These are phyloP conservation scores for Limonius californicus DNA, from an alignment of 1,140 invertebrate genomes.

Conservation along the genomic window DNA sequence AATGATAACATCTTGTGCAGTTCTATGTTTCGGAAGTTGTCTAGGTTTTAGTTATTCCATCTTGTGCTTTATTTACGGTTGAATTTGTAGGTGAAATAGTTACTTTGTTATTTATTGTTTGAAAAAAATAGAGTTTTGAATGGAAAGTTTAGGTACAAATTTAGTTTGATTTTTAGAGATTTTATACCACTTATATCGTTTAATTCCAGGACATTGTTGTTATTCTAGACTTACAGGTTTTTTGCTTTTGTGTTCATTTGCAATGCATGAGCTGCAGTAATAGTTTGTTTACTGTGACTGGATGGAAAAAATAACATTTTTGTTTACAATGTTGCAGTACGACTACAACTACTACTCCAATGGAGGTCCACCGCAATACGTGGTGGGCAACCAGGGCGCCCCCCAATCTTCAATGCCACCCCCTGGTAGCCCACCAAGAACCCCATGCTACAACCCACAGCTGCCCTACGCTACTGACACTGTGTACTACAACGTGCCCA, in stretches of 20 bases:
- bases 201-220: too few relatives aligned
- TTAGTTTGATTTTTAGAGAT: too few relatives aligned
- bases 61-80: too few relatives aligned
- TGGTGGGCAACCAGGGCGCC: constrained; percentile 32
- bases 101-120: too few relatives aligned
- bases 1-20: too few relatives aligned
- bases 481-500: constrained; percentile 39
- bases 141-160: too few relatives aligned
- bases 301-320: not conserved
- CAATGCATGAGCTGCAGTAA: not conserved
- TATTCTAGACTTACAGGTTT: too few relatives aligned
- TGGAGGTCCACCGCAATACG: constrained; percentile 35
- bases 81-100: too few relatives aligned
- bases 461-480: constrained; percentile 26
- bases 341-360: constrained; percentile 42
- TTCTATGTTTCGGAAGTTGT: too few relatives aligned
- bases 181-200: too few relatives aligned
- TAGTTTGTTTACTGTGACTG: not conserved
- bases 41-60: too few relatives aligned
- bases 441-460: constrained; percentile 32
- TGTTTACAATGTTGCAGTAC: constrained; percentile 31
- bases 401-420: constrained; percentile 28
- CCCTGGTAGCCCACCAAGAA: constrained; percentile 34
- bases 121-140: too few relatives aligned
- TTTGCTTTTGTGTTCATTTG: not conserved